Conservation (phyloP, 2,113 vertebrate genomes). For the Prionailurus bengalensis region DNA sequence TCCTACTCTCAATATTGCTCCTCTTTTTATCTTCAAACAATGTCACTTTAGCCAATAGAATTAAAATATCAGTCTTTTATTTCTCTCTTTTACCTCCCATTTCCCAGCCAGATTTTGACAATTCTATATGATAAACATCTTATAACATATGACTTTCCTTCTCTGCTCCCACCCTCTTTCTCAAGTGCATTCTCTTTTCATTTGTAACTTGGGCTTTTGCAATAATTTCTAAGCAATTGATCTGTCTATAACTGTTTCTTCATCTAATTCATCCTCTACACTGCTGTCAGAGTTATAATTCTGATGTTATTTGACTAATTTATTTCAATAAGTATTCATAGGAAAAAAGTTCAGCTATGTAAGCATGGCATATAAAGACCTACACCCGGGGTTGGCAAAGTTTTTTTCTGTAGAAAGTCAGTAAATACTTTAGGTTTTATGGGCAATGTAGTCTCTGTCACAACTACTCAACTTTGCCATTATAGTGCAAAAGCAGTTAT, state of each 20-base stretch:
- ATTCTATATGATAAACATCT: not conserved
- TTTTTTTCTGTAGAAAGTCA: not conserved
- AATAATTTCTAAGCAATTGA: slow-evolving; percentile 2
- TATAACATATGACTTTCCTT: not conserved
- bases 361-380: not conserved
- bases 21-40: not conserved
- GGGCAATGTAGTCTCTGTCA: not conserved
- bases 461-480: not conserved
- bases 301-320: not conserved
- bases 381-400: not conserved
- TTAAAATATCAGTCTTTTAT: not conserved
- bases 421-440: slow-evolving; percentile 1
- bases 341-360: not conserved
- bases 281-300: not conserved
- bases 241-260: not conserved
- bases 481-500: not conserved
- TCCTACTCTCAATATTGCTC: not conserved
- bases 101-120: not conserved
- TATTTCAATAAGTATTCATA: not conserved
- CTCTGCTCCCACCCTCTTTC: not conserved
- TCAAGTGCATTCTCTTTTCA: not conserved
- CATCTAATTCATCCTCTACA: not conserved
- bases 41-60: not conserved
- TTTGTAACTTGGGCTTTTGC: not conserved
- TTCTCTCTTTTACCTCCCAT: not conserved